Base-by-base conservation (phyloP, 2,797 vertebrate species). In the Lepus townsendii region DNA sequence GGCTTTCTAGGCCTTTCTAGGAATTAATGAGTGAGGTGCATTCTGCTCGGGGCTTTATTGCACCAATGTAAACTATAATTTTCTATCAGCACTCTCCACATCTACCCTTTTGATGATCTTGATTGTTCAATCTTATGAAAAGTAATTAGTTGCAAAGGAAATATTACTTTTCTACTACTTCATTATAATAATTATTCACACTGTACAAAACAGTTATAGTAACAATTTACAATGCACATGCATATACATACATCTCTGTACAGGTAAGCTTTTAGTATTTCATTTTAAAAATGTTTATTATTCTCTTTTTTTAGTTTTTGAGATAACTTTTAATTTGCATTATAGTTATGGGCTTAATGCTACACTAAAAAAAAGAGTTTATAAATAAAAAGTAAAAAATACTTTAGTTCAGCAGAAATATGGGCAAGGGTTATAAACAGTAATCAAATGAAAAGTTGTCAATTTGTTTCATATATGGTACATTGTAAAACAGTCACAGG, bases 141-240 rank as follows among this genome's bases (percentile, higher is more conserved):
- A 93, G 52, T 88, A 90, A 10, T 80, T 78, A 68, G 10, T 19
- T 66, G 8, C 47, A 30, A 3, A 71, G 22, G 82, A 50, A 76
- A 73, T 68, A 32, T 38, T 38, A 38, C 35, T 87, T 66, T 87
- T 78, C 63, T 92, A 24, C 26, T 88, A 65, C 19, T 66, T 73
- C 17, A n/a, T 80, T 89, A 71, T 89, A 89, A 76, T 82, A 92
- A 94, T 38, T 60, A 38, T 79, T 68, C 42, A 42, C 52, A 75
- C 16, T 68, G 7, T 75, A 62, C 22, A 17, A 73, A 75, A 57
- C 30, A 87, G 38, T 87, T 73, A 69, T 54, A 24, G 42, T 71
- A 66, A 42, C 1, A 60, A 12, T 92, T 76, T 83, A 17, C 7
- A 72, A 11, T 75, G 47, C 1, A 52, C 4, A 30, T 42, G 42